Percentiles rank a stretch among this genome's conserved stretches.
Evolutionary conservation across 92 coral and sea anemone genomes (phyloP).

Genomic region (Bergia sp.): DNA sequence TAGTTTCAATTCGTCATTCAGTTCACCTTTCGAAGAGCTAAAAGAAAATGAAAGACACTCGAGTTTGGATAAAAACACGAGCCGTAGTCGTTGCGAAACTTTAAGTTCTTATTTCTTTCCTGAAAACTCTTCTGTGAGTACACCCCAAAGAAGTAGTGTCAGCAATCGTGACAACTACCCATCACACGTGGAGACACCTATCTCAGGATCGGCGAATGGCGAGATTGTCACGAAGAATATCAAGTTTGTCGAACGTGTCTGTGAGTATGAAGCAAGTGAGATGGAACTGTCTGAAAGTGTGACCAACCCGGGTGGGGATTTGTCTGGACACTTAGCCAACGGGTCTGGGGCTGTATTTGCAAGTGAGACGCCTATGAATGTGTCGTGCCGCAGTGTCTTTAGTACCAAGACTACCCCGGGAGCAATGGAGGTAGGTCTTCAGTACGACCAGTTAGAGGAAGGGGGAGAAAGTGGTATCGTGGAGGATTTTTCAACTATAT

Average conservation of each 20-base stretch:
- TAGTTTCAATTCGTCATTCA: slow-evolving; percentile 12
- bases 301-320: not conserved
- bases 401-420: slow-evolving; percentile 4
- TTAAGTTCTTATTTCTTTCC: slow-evolving; percentile 11
- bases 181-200: slow-evolving; percentile 26
- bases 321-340: not conserved
- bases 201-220: slow-evolving; percentile 15
- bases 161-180: not conserved
- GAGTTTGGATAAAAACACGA: not conserved
- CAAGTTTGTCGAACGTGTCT: slow-evolving; percentile 29
- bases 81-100: slow-evolving; percentile 38
- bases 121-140: slow-evolving; percentile 1
- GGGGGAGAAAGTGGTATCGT: not conserved
- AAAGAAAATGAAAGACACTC: not conserved
- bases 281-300: slow-evolving; percentile 10
- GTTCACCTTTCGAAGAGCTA: not conserved
- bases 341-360: not conserved
- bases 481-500: no score
- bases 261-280: slow-evolving; percentile 12
- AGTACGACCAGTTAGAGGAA: no score
- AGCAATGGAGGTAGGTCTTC: slow-evolving; percentile 23
- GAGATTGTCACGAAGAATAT: slow-evolving; percentile 21
- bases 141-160: slow-evolving; percentile 21
- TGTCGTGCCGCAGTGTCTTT: not conserved
- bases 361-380: slow-evolving; percentile 25